These are phyloP conservation scores for Drosophila parthenogenetica DNA, from an alignment of 2,888 invertebrate species.

Conservation along the genomic window DNA sequence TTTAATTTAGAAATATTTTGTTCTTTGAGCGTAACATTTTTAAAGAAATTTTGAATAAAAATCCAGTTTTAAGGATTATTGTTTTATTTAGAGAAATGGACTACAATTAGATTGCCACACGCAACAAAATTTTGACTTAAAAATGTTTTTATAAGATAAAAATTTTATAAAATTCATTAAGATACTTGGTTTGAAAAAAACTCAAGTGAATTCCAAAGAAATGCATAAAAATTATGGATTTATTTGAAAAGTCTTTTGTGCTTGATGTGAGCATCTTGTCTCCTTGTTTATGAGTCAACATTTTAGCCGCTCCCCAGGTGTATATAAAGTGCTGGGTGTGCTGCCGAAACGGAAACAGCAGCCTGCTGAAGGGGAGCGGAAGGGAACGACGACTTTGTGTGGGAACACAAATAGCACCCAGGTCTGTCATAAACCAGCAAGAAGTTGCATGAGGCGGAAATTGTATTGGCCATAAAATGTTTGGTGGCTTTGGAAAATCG, in stretches of 20 bases:
- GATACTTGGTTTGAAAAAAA: not conserved
- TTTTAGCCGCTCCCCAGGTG: slow-evolving; percentile 24
- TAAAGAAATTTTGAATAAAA: not conserved
- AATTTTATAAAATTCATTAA: not conserved
- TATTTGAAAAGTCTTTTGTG: slow-evolving; percentile 12
- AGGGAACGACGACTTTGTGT: slow-evolving; percentile 15
- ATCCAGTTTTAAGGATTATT: not conserved
- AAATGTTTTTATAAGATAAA: too few species aligned
- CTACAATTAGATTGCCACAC: too few species aligned
- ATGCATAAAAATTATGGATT: slow-evolving; percentile 7
- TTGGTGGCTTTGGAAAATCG: slow-evolving; percentile 37
- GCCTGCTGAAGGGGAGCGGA: not conserved
- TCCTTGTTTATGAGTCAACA: slow-evolving; percentile 38
- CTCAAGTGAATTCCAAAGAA: not conserved
- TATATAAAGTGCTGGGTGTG: slow-evolving; percentile 18
- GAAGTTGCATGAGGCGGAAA: slow-evolving; percentile 52
- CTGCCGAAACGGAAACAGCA: slow-evolving; percentile 19
- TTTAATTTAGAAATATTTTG: too few species aligned
- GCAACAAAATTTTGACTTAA: too few species aligned
- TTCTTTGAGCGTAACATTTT: too few species aligned
- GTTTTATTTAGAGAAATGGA: too few species aligned
- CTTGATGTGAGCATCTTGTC: slow-evolving; percentile 40
- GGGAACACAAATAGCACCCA: slow-evolving; percentile 54
- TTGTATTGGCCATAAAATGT: slow-evolving; percentile 64
- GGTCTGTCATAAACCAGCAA: slow-evolving; percentile 46